Evolutionary conservation across 2,888 invertebrate species (phyloP).

Genomic region (Euplexia lucipara): DNA sequence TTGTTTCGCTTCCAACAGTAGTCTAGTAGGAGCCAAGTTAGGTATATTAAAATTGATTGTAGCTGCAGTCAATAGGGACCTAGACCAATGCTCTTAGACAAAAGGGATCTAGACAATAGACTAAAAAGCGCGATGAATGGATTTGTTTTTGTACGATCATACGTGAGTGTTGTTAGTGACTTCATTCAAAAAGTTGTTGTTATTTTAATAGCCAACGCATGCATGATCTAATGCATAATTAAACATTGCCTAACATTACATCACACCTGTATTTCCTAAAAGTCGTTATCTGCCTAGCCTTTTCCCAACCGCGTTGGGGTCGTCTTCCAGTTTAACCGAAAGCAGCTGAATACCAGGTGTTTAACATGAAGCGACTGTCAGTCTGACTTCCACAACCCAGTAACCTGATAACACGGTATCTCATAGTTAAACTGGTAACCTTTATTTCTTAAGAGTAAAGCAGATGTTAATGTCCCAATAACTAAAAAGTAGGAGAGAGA

Average conservation of each 20-base stretch:
- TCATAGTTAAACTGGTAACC: too few species aligned
- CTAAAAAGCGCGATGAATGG: neutral
- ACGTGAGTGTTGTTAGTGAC: conserved; percentile 14
- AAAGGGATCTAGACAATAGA: conserved; percentile 6
- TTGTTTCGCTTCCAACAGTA: neutral
- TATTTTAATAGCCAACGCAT: conserved; percentile 6
- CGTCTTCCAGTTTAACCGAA: too few species aligned
- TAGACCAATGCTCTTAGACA: neutral
- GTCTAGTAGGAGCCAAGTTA: neutral
- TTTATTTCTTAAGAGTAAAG: too few species aligned
- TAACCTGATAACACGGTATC: too few species aligned
- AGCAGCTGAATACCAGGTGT: too few species aligned
- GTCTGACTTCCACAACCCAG: too few species aligned
- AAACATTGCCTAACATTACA: conserved; percentile 2
- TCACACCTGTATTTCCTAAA: neutral
- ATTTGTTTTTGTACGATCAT: neutral
- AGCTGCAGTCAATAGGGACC: conserved; percentile 9
- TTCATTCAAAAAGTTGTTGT: conserved; percentile 18
- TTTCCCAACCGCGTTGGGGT: too few species aligned
- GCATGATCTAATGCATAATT: conserved; percentile 23
- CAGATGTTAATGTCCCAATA: too few species aligned
- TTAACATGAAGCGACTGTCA: too few species aligned
- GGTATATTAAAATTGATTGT: conserved; percentile 17
- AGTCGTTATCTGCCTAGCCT: too few species aligned
- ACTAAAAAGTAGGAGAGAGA: too few species aligned